Conservation (phyloP, 2,797 vertebrate species). For the Semotilus atromaculatus region DNA sequence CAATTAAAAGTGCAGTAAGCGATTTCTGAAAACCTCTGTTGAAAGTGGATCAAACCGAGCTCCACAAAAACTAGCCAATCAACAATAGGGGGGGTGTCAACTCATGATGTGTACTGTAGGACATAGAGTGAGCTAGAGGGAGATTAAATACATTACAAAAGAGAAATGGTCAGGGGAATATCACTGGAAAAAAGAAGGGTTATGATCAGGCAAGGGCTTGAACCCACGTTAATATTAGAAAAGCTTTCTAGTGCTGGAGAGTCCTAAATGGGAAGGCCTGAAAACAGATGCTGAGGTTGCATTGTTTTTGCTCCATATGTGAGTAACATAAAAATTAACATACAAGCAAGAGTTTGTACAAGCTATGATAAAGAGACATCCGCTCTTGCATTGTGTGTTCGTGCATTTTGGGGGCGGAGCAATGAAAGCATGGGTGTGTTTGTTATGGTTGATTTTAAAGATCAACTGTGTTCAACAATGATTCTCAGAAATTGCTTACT, state of each 20-base stretch:
- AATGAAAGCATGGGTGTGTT: not conserved
- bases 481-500: not conserved
- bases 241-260: not conserved
- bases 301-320: not conserved
- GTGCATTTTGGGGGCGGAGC: not conserved
- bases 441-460: too few species aligned
- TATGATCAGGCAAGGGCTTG: not conserved
- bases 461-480: not conserved
- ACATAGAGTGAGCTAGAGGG: too few species aligned
- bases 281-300: too few species aligned
- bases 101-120: too few species aligned
- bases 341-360: too few species aligned
- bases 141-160: too few species aligned
- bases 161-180: not conserved
- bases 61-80: not conserved
- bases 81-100: not conserved
- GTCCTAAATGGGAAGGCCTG: not conserved
- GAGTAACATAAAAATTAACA: too few species aligned
- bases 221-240: not conserved
- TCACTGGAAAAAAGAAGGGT: not conserved
- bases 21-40: not conserved
- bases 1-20: not conserved
- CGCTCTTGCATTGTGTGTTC: not conserved
- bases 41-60: not conserved
- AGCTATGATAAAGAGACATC: not conserved